Evolutionary conservation across 2,797 vertebrate species (phyloP), one percentile per base, ranked within the genome.

Genomic region (Buceros bicornis): DNA sequence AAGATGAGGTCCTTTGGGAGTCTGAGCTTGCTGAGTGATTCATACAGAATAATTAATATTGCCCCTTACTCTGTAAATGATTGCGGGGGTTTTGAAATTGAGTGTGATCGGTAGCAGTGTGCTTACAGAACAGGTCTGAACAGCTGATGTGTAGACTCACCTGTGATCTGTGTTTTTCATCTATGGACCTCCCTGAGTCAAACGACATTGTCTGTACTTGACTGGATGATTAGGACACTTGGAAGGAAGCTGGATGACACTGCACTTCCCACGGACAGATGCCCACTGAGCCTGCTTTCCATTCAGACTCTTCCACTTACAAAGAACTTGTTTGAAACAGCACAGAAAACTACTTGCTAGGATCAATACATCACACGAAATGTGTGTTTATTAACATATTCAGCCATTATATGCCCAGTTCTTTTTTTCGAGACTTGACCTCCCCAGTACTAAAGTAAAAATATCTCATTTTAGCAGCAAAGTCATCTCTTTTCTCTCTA

Each of bases 1-100:
- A 92, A 84, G 35, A 64, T 87, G 62, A 85, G 53, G 80, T 77
- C 91, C 74, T 82, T 14, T 85, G 86, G 83, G 93, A 87, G 29
- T 77, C 80, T 84, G 82, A 90, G 57, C 37, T 82, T 90, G 40
- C 62, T 67, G 51, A 43, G 12, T 66, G 60, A 88, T 33, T 92
- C 65, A 33, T 37, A 48, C 11, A 54, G 48, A 81, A 61, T 89
- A 60, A 84, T 70, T 79, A 89, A 73, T 80, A 66, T 62, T 83
- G n/a, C 16, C 69, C n/a, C 45, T 81, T 74, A 64, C 31, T 84
- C 51, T 60, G 11, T 84, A 65, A 88, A 69, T 48, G 10, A 11
- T 64, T 85, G 73, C 15, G 4, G 3, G 0, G 4, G 37, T 89
- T 61, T 71, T 78, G 1, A 2, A 65, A n/a, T 29, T 43, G 47